phyloP scores from a whole-genome alignment of 2,797 vertebrate genomes.

The Neoniphon sammara region DNA sequence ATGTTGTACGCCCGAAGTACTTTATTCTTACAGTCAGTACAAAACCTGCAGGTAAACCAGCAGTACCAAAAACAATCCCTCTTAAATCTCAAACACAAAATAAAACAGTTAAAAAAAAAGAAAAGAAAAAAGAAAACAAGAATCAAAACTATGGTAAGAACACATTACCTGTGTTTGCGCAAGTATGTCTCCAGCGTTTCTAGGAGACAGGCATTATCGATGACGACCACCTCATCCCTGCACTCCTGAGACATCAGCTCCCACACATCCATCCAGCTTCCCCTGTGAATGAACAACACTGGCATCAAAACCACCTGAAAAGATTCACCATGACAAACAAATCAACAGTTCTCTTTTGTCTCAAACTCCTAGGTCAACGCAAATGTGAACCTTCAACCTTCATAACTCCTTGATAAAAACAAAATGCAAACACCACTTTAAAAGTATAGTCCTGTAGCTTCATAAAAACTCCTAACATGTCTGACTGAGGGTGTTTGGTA shows the following conservation, averaged over 20 bases:
- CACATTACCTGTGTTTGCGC: constrained; percentile 93
- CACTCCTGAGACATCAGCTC: constrained; percentile 99
- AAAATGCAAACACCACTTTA: not conserved
- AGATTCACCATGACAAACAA: not conserved
- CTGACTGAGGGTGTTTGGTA: not conserved
- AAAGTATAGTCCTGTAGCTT: not conserved
- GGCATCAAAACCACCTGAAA: not conserved
- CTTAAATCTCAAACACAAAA: not conserved
- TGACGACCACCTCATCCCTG: constrained; percentile 96
- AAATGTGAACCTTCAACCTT: not conserved
- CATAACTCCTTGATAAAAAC: not conserved
- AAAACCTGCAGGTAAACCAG: constrained; percentile 85
- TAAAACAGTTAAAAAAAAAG: no score
- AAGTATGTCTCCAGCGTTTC: constrained; percentile 97
- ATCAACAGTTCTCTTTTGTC: not conserved
- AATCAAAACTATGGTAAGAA: not conserved
- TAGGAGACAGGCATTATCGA: constrained; percentile 93
- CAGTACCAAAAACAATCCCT: not conserved
- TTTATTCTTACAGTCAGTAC: constrained; percentile 98
- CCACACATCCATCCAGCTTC: constrained; percentile 99
- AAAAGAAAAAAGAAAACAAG: not conserved
- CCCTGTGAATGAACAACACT: constrained; percentile 80
- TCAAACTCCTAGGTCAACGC: no score
- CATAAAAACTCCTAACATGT: not conserved
- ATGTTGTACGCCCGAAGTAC: constrained; percentile 97